Evolutionary conservation across 64 coral and sea anemone genomes (phyloP).

Genomic region (Actinia tenebrosa): DNA sequence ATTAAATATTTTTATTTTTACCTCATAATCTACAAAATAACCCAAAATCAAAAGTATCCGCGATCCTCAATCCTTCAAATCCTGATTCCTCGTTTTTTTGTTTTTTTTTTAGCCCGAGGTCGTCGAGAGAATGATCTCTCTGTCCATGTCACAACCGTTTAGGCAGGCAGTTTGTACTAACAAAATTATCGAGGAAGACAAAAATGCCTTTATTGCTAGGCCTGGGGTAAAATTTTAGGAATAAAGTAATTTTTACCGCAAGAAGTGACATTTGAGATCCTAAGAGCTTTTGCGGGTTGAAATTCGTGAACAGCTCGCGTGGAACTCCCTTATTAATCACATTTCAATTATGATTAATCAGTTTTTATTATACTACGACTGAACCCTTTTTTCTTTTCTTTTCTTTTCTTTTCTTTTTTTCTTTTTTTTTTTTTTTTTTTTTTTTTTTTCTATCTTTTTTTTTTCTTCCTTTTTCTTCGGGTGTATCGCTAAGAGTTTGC

Average conservation of each 20-base stretch:
- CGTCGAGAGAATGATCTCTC: background rate
- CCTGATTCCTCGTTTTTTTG: background rate
- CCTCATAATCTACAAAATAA: background rate
- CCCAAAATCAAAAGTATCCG: background rate
- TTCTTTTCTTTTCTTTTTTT: too few relatives aligned
- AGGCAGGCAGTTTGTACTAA: background rate
- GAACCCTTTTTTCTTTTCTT: background rate
- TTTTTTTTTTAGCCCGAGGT: background rate
- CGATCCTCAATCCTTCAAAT: background rate
- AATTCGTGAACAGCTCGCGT: background rate
- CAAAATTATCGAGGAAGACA: slow-evolving; percentile 2
- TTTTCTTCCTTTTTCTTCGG: too few relatives aligned
- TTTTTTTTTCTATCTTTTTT: too few relatives aligned
- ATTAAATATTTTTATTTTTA: background rate
- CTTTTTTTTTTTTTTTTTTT: too few relatives aligned
- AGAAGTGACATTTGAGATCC: background rate
- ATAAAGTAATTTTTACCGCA: background rate
- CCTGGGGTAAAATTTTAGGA: background rate
- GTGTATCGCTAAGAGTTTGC: background rate
- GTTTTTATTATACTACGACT: background rate
- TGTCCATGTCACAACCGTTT: background rate
- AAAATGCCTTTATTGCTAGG: background rate
- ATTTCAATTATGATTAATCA: background rate
- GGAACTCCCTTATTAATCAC: background rate
- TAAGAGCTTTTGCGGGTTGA: background rate